Base-by-base conservation (phyloP, 2,888 invertebrate species). In the Plebejus anna region DNA sequence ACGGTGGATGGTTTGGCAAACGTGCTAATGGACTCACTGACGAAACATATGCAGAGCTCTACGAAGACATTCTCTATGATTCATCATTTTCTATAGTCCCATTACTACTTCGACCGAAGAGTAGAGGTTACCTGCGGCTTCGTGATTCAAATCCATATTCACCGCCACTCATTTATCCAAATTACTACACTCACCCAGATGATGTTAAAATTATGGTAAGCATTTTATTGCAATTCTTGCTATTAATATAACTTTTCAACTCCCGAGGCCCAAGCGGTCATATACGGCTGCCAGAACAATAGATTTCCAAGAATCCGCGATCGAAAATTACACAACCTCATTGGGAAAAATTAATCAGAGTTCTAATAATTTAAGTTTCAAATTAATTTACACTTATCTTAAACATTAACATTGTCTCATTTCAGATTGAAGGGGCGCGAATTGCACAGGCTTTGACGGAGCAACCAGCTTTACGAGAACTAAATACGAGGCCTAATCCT, bases 111-210 rank as follows among this genome's bases (percentile, higher is more conserved):
- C 90, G 97, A 76, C 97, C 97, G 0, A 95, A 92, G 79, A 97
- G 97, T 82, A 90, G 96, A 71, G 97, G 97, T 0, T 94, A 91
- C 80, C 85, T 98, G 16, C 91, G 95, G 80, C 88, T 99, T 1
- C 94, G 92, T 81, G 96, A 96, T 75, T 90, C 92, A 0, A 95
- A 97, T 85, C 97, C 98, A 0, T 91, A 94, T 76, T 94, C 96
- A 0, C 96, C 97, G 80, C 98, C 98, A 0, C 87, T 95, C n/a
- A 97, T 99, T 78, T 96, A 97, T 87, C 97, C 99, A 0, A 98
- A 98, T 87, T 99, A 99, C 87, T 96, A 96, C 82, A 89, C 95
- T 0, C 95, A 97, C 83, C 96, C 96, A 0, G 88, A 95, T 57
- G 98, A 98, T 84, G 85, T 97, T 36, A 94, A 95, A 81, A 89